phyloP scores from a whole-genome alignment of 2,797 vertebrate genomes.

The Sebastolobus alascanus region DNA sequence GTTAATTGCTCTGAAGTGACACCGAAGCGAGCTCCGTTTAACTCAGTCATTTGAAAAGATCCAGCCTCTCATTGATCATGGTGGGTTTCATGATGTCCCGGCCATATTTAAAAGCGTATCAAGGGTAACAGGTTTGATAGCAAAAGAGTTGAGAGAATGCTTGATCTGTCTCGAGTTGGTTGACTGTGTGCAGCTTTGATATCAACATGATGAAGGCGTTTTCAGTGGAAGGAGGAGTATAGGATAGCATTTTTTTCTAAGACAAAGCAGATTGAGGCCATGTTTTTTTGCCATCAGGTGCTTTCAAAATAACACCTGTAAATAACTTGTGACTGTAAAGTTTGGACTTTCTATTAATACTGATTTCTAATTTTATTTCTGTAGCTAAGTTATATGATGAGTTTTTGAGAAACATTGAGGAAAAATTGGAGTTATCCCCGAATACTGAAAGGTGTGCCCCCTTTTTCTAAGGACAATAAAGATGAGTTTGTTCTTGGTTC shows the following conservation, averaged over 20 bases:
- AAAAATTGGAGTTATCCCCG: background rate
- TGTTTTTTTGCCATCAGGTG: slow-evolving; percentile 13
- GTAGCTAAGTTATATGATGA: background rate
- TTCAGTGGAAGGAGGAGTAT: slow-evolving; percentile 13
- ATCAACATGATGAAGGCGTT: slow-evolving; percentile 20
- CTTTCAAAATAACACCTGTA: slow-evolving; percentile 22
- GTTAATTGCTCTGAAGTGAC: slow-evolving; percentile 40
- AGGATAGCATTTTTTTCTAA: background rate
- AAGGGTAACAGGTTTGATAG: slow-evolving; percentile 17
- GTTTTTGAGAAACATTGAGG: background rate
- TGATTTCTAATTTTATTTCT: background rate
- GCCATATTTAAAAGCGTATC: slow-evolving; percentile 32
- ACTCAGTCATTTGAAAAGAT: slow-evolving; percentile 22
- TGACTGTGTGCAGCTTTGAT: slow-evolving; percentile 31
- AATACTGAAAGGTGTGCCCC: background rate
- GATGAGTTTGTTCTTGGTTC: background rate
- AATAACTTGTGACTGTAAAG: slow-evolving; percentile 14
- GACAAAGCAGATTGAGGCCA: background rate
- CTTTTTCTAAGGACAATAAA: slow-evolving; percentile 2
- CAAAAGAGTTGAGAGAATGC: background rate
- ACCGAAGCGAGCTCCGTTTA: background rate
- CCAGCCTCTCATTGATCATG: background rate
- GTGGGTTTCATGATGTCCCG: slow-evolving; percentile 6
- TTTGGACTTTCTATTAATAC: slow-evolving; percentile 7
- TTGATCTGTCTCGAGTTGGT: slow-evolving; percentile 23